Percentiles rank a stretch among this genome's conserved stretches.
Evolutionary conservation across 2,888 invertebrate genomes (phyloP).

Genomic region (Rhingia rostrata): DNA sequence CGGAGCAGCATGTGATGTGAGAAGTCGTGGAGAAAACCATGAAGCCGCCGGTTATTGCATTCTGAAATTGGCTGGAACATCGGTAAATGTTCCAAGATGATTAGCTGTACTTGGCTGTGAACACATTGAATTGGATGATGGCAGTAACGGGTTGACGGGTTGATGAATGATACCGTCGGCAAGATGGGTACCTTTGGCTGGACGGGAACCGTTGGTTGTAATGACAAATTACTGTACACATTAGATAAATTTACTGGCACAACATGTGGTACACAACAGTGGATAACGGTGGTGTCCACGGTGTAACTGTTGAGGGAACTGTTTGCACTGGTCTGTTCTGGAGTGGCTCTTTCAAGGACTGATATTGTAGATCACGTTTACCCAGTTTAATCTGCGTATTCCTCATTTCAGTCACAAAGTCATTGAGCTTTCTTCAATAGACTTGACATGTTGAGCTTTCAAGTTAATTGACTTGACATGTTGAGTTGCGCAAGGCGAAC

Average conservation of each 20-base stretch:
- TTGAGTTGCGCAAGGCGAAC: too few relatives aligned
- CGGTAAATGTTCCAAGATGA: background rate
- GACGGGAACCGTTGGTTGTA: background rate
- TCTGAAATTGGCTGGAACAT: too few relatives aligned
- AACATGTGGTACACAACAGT: background rate
- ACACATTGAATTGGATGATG: background rate
- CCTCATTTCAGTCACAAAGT: constrained; percentile 7
- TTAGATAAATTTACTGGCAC: background rate
- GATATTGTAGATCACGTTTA: constrained; percentile 19
- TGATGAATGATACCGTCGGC: constrained; percentile 18
- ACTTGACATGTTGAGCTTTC: too few relatives aligned
- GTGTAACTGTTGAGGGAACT: background rate
- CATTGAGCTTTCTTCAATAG: background rate
- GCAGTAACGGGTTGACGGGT: constrained; percentile 9
- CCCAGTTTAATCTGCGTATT: constrained; percentile 3
- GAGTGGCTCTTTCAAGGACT: constrained; percentile 8
- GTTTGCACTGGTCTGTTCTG: constrained; percentile 12
- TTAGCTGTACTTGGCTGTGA: constrained; percentile 2
- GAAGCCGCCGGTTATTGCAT: constrained; percentile 3
- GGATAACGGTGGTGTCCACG: constrained; percentile 4
- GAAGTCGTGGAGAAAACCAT: constrained; percentile 20
- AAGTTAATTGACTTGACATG: too few relatives aligned
- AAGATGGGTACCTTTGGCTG: constrained; percentile 7
- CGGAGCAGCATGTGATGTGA: constrained; percentile 7
- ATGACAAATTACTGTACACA: too few relatives aligned